phyloP scores from a whole-genome alignment of 2,888 invertebrate species.

The Encarsia formosa region DNA sequence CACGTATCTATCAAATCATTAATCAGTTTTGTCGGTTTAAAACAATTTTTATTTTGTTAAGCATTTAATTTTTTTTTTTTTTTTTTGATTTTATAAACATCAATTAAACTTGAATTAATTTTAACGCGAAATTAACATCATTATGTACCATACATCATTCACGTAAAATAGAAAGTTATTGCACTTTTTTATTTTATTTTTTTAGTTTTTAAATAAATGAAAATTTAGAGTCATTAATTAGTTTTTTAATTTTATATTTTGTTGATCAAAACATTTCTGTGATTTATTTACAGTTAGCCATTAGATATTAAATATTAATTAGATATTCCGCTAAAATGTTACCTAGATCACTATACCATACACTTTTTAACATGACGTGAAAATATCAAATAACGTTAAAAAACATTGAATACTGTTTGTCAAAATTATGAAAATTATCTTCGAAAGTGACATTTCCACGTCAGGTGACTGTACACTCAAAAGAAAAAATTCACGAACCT shows the following conservation, averaged over 20 bases:
- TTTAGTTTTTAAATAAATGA: too few species aligned
- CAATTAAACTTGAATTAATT: background rate
- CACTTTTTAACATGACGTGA: background rate
- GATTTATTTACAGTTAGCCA: slow-evolving; percentile 14
- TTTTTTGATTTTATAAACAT: background rate
- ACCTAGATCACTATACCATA: background rate
- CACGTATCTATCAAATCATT: slow-evolving; percentile 31
- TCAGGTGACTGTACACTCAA: too few species aligned
- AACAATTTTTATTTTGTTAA: slow-evolving; percentile 30
- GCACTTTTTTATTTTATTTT: too few species aligned
- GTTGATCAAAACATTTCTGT: slow-evolving; percentile 7
- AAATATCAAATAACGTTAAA: too few species aligned
- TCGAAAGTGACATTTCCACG: too few species aligned
- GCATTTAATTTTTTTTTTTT: slow-evolving; percentile 12
- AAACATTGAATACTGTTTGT: too few species aligned
- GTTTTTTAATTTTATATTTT: too few species aligned
- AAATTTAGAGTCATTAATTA: too few species aligned
- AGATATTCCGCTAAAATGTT: slow-evolving; percentile 9
- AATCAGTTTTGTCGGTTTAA: slow-evolving; percentile 16
- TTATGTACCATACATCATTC: background rate
- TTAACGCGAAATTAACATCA: background rate
- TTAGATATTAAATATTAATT: slow-evolving; percentile 9
- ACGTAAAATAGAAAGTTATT: slow-evolving; percentile 4
- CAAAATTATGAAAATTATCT: too few species aligned
- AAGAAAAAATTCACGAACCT: too few species aligned